Evolutionary conservation across 2,797 vertebrate species (phyloP).

Genomic region (Cynodonichthys magdalenae): DNA sequence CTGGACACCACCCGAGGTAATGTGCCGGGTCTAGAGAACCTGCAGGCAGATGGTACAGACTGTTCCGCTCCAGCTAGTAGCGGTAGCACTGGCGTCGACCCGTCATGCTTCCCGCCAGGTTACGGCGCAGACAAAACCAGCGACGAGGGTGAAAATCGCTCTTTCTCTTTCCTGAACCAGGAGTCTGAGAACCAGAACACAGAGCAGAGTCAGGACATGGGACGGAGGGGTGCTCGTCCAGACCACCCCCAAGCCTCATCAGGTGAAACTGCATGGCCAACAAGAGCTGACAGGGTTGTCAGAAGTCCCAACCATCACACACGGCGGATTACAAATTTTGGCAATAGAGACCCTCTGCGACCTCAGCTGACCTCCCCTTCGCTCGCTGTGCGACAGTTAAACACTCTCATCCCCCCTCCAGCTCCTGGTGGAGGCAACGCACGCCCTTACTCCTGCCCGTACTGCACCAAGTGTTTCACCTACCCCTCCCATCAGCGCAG

Average conservation of each 20-base stretch:
- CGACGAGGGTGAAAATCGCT: slow-evolving; percentile 55
- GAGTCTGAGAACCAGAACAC: slow-evolving; percentile 67
- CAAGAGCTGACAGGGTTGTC: slow-evolving; percentile 53
- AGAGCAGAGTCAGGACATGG: slow-evolving; percentile 25
- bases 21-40: slow-evolving; percentile 48
- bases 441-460: slow-evolving; percentile 77
- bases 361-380: slow-evolving; percentile 65
- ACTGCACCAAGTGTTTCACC: slow-evolving; percentile 78
- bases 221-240: slow-evolving; percentile 38
- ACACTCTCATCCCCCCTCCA: slow-evolving; percentile 45
- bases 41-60: slow-evolving; percentile 55
- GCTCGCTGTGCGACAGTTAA: slow-evolving; percentile 55
- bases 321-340: slow-evolving; percentile 50
- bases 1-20: slow-evolving; percentile 44
- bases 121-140: slow-evolving; percentile 66
- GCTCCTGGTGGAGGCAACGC: slow-evolving; percentile 54
- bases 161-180: slow-evolving; percentile 70
- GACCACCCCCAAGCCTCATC: slow-evolving; percentile 44
- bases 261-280: slow-evolving; percentile 57
- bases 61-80: slow-evolving; percentile 52
- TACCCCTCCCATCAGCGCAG: slow-evolving; percentile 80
- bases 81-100: slow-evolving; percentile 31
- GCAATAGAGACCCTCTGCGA: slow-evolving; percentile 64
- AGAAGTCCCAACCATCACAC: slow-evolving; percentile 45
- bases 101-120: slow-evolving; percentile 53